Percentiles rank a stretch among this genome's conserved stretches.
Evolutionary conservation across 2,113 vertebrate genomes (phyloP).

Genomic region (Campylorhamphus procurvoides): DNA sequence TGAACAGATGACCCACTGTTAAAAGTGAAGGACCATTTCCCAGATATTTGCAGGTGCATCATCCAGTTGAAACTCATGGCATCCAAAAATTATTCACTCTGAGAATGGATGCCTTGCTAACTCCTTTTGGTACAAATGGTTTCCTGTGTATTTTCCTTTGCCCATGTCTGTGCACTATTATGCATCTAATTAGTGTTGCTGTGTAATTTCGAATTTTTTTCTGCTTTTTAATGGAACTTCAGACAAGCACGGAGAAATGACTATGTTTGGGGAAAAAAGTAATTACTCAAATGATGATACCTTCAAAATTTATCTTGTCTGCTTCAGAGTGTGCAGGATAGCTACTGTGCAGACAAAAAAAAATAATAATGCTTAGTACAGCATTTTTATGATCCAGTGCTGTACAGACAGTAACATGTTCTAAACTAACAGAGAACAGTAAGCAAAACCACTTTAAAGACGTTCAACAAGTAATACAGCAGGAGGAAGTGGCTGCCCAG

Average conservation of each 20-base stretch:
- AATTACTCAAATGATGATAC: not conserved
- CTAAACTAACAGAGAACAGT: not conserved
- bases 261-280: rapidly evolving
- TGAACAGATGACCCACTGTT: not conserved
- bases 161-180: rapidly evolving
- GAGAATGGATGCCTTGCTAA: not conserved
- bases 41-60: not conserved
- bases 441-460: not conserved
- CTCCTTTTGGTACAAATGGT: rapidly evolving
- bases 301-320: not conserved
- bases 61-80: not conserved
- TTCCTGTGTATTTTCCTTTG: not conserved
- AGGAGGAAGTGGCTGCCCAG: not conserved
- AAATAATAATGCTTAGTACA: not conserved
- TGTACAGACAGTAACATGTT: not conserved
- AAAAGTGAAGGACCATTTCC: not conserved
- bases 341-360: not conserved
- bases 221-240: not conserved
- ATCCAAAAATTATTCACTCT: not conserved
- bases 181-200: not conserved
- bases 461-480: not conserved
- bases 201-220: not conserved
- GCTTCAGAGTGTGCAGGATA: not conserved
- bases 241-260: not conserved
- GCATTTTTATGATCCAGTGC: not conserved